A percentile compares a stretch with the other conserved stretches of the same genome.
Conservation (phyloP, 2,797 vertebrate species). For the Rhincodon typus region DNA sequence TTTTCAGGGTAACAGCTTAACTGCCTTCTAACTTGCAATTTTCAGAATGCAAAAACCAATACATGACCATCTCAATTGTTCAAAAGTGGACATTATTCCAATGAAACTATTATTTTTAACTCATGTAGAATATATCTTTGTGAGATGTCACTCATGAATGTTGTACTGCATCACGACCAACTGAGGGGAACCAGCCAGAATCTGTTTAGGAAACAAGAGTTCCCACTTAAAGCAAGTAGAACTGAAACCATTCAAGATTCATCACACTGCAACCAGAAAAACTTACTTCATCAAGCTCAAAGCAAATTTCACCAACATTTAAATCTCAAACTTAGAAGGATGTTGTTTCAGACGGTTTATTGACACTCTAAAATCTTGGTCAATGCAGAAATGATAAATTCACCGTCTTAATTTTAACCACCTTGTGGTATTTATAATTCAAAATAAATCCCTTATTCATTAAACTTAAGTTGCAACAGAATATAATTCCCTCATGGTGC, state of each 20-base stretch:
- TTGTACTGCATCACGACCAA: neutral
- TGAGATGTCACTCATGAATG: neutral
- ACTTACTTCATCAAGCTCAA: neutral
- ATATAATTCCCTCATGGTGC: neutral
- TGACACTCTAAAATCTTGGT: neutral
- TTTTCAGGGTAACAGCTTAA: neutral
- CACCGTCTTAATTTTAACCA: neutral
- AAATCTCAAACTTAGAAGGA: neutral
- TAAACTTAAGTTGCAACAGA: neutral
- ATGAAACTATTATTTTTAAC: neutral
- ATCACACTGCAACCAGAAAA: neutral
- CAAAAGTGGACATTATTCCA: neutral
- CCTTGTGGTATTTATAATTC: neutral
- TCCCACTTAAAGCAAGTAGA: neutral
- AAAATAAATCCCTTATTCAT: neutral
- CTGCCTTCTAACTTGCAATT: neutral
- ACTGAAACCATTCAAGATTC: neutral
- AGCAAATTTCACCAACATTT: neutral
- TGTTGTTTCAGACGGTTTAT: neutral
- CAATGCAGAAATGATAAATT: neutral
- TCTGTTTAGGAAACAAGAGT: neutral
- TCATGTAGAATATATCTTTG: neutral
- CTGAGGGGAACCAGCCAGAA: neutral
- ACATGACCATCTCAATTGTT: neutral
- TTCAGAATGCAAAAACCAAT: neutral